phyloP scores from a whole-genome alignment of 2,113 vertebrate species.

The human region DNA sequence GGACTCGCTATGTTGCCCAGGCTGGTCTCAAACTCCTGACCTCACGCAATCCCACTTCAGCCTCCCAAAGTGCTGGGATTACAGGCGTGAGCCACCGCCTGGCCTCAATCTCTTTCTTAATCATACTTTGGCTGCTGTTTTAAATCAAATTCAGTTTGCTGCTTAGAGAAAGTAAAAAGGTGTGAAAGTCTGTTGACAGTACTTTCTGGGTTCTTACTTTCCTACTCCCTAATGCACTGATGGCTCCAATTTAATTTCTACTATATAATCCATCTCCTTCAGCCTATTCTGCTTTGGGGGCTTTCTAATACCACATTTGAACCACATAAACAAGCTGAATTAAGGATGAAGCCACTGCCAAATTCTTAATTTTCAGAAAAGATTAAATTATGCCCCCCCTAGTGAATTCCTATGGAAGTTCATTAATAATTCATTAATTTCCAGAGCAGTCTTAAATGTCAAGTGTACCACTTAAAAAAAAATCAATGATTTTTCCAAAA shows the following conservation, averaged over 20 bases:
- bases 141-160: constrained; percentile 5
- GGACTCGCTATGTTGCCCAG: too few species aligned
- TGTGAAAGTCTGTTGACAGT: neutral
- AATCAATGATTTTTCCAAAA: neutral
- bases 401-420: constrained; percentile 50
- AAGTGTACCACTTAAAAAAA: neutral
- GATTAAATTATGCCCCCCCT: constrained; percentile 76
- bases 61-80: too few species aligned
- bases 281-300: neutral
- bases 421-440: neutral
- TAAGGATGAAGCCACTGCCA: neutral
- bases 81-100: too few species aligned
- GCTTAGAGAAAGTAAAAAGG: constrained; percentile 13
- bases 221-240: neutral
- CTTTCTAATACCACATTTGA: neutral
- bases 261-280: neutral
- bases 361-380: constrained; percentile 20
- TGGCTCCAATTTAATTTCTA: constrained; percentile 28
- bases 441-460: neutral
- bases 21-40: too few species aligned
- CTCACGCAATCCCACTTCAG: too few species aligned
- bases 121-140: neutral
- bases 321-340: neutral
- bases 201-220: neutral
- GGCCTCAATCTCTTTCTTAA: neutral